phyloP scores from a whole-genome alignment of 2,113 vertebrate species.

The Embiotoca jacksoni region DNA sequence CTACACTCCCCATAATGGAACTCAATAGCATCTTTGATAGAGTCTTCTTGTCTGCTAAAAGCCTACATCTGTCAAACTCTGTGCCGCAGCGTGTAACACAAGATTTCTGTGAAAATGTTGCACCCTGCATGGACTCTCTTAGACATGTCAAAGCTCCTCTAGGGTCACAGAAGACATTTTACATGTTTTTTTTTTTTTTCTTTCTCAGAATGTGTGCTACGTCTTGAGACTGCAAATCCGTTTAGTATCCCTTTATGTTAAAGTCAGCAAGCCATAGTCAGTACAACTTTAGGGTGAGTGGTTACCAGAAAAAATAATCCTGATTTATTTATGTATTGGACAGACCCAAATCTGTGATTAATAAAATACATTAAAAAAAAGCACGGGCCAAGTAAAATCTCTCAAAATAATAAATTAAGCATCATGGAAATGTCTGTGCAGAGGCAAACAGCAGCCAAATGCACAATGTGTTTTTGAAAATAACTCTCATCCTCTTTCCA shows the following conservation, averaged over 20 bases:
- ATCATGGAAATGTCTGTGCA: neutral
- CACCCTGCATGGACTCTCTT: slow-evolving; percentile 7
- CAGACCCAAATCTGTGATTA: slow-evolving; percentile 13
- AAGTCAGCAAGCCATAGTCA: slow-evolving; percentile 31
- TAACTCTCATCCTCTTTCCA: slow-evolving; percentile 26
- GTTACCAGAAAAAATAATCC: slow-evolving; percentile 19
- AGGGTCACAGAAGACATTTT: neutral
- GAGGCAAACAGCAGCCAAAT: slow-evolving; percentile 27
- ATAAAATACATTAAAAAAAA: slow-evolving; percentile 2
- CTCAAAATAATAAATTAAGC: slow-evolving; percentile 15
- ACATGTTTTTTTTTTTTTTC: neutral
- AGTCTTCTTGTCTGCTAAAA: too few relatives aligned
- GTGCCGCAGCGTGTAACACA: neutral
- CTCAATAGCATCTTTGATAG: too few relatives aligned
- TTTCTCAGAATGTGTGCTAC: neutral
- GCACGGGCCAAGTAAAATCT: neutral
- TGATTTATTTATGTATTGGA: slow-evolving; percentile 24
- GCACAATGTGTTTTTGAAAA: slow-evolving; percentile 23
- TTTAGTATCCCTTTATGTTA: slow-evolving; percentile 9
- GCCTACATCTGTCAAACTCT: too few relatives aligned
- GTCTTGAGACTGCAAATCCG: slow-evolving; percentile 17
- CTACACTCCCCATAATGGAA: too few relatives aligned
- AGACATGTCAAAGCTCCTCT: slow-evolving; percentile 21
- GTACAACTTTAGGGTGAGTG: slow-evolving; percentile 15
- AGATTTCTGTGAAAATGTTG: slow-evolving; percentile 5